Percentiles rank a stretch among this genome's conserved stretches.
Evolutionary conservation across 2,888 invertebrate genomes (phyloP).

Genomic region (Tenthredo notha): DNA sequence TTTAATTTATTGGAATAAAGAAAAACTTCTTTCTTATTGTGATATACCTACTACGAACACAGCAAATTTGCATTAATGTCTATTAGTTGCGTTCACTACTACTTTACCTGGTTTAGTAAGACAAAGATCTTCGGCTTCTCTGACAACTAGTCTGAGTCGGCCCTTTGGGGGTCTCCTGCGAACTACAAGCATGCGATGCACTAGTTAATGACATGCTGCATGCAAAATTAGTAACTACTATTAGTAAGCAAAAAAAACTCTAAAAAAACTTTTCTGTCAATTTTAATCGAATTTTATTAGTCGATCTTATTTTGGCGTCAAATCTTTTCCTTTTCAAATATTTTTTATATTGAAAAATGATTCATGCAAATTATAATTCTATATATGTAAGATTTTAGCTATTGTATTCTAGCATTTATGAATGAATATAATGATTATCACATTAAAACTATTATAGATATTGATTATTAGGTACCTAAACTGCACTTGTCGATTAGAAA

Average conservation of each 20-base stretch:
- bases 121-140: constrained; percentile 75
- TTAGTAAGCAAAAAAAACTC: constrained; percentile 40
- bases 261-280: background rate
- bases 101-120: constrained; percentile 70
- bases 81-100: constrained; percentile 45
- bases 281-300: background rate
- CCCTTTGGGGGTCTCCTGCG: constrained; percentile 77
- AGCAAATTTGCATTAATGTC: background rate
- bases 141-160: constrained; percentile 74
- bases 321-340: background rate
- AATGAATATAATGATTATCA: background rate
- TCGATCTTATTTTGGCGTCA: background rate
- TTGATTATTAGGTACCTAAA: background rate
- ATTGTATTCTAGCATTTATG: background rate
- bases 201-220: constrained; percentile 66
- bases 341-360: background rate
- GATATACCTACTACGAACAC: background rate
- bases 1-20: background rate
- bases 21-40: background rate
- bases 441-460: background rate
- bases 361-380: background rate
- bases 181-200: constrained; percentile 76
- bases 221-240: constrained; percentile 56
- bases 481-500: background rate
- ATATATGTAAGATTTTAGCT: background rate